Base-by-base conservation (phyloP, 2,113 vertebrate genomes). In the Tragelaphus strepsiceros region DNA sequence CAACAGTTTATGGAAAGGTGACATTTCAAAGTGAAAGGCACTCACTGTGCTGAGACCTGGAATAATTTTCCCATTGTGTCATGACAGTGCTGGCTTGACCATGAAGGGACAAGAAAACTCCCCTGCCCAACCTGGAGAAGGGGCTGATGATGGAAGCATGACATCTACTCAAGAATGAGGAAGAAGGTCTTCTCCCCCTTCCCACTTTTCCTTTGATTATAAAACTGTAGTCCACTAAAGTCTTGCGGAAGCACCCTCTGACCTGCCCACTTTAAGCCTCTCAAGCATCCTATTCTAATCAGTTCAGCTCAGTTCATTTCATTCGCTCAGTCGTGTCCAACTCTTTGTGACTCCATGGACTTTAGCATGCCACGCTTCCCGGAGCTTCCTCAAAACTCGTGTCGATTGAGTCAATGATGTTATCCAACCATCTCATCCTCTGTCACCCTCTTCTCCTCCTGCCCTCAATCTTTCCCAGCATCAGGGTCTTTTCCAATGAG, bases 291-390 rank as follows among this genome's bases (percentile, higher is more conserved):
- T 74, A 2, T 39, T 74, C 67, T 13, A 24, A 39, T 39, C 67
- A 13, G 35, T 71, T 71, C 10, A 12, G 19, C 19, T 71, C 19
- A 22, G 67, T 39, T 71, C 67, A 71, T 35, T 71, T 71, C 19
- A 71, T 71, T 39, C 1, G 0, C 11, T 22, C 67, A 39, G n/a
- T 39, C 10, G 0, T 74, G 19, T 39, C 67, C 10, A 13, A 24
- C 67, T 74, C 67, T 39, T 74, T 74, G 35, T 0, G 10, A 74
- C 35, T 10, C 35, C 67, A 74, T 13, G 35, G 35, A 39, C 21
- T 74, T 10, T 6, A 35, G 67, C n/a, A 22, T 2, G 67, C 67
- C n/a, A 74, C n/a, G 67, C n/a, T 74, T 6, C 35, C 10, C 1
- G 0, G 5, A 74, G 21, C 67, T 39, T 39, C 2, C 35, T 39